phyloP scores from a whole-genome alignment of 2,888 invertebrate genomes.

The Melikaiella ostensackeni region DNA sequence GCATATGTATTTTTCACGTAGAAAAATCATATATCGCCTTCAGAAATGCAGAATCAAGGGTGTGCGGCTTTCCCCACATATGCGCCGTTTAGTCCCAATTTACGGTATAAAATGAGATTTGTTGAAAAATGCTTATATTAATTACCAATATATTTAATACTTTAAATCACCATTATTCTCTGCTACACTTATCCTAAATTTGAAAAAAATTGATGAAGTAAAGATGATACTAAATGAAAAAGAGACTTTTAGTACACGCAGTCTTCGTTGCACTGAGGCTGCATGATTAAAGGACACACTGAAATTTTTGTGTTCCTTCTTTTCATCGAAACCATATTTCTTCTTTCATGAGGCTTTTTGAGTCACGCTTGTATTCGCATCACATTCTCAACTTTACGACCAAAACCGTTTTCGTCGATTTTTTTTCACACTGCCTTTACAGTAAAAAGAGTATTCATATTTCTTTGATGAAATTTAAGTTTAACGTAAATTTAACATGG shows the following conservation, averaged over 20 bases:
- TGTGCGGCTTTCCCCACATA: too few relatives aligned
- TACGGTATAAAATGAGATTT: too few relatives aligned
- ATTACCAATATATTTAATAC: neutral
- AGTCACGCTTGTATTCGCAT: neutral
- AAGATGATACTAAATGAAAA: neutral
- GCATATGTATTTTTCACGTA: too few relatives aligned
- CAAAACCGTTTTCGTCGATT: neutral
- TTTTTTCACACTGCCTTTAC: neutral
- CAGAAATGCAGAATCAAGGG: too few relatives aligned
- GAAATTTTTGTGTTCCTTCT: neutral
- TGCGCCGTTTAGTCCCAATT: too few relatives aligned
- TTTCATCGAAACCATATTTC: neutral
- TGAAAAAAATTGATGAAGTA: neutral
- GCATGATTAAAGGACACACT: slow-evolving; percentile 15
- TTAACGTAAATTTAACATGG: too few relatives aligned
- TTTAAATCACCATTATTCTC: neutral
- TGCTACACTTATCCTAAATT: neutral
- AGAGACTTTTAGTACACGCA: neutral
- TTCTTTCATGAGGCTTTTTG: neutral
- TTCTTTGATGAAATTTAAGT: too few relatives aligned
- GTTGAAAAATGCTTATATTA: too few relatives aligned
- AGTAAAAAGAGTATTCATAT: neutral
- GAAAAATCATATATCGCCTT: too few relatives aligned
- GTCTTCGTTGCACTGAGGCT: slow-evolving; percentile 31
- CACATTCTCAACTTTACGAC: slow-evolving; percentile 2